Evolutionary conservation across 2,797 vertebrate genomes (phyloP).

Genomic region (Otolemur crassicaudatus): DNA sequence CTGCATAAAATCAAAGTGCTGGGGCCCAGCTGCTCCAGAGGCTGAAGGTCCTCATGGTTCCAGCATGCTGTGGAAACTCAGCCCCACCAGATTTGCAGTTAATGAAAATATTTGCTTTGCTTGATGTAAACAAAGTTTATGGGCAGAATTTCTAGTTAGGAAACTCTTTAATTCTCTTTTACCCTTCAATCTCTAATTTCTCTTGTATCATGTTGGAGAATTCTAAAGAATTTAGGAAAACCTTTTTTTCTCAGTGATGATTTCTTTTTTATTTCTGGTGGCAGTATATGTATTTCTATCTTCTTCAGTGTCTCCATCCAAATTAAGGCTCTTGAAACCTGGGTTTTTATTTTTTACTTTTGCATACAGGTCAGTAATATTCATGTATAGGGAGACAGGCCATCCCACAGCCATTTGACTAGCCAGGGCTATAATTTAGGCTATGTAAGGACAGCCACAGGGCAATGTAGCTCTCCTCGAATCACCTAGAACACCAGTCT

Average conservation of each 20-base stretch:
- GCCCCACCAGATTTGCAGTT: slow-evolving; percentile 44
- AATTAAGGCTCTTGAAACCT: background rate
- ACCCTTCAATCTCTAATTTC: background rate
- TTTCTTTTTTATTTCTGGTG: slow-evolving; percentile 25
- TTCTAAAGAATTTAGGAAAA: slow-evolving; percentile 53
- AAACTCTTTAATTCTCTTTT: slow-evolving; percentile 57
- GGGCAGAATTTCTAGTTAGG: slow-evolving; percentile 57
- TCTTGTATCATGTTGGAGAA: slow-evolving; percentile 1
- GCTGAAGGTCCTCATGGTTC: slow-evolving; percentile 45
- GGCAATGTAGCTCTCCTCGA: background rate
- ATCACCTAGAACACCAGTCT: background rate
- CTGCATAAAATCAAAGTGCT: slow-evolving; percentile 4
- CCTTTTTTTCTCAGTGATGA: background rate
- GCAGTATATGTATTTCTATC: background rate
- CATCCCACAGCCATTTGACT: background rate
- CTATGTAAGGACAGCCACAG: background rate
- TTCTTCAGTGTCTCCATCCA: slow-evolving; percentile 20
- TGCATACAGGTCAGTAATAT: background rate
- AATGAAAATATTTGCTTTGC: slow-evolving; percentile 76
- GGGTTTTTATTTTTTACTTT: background rate
- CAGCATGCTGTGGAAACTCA: slow-evolving; percentile 32
- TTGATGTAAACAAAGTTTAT: slow-evolving; percentile 69
- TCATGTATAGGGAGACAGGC: background rate
- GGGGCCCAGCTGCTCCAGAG: slow-evolving; percentile 59
- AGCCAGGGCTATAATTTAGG: background rate